Conservation (phyloP, 2,888 invertebrate species). For the Lepidocyrtinus sp. region DNA sequence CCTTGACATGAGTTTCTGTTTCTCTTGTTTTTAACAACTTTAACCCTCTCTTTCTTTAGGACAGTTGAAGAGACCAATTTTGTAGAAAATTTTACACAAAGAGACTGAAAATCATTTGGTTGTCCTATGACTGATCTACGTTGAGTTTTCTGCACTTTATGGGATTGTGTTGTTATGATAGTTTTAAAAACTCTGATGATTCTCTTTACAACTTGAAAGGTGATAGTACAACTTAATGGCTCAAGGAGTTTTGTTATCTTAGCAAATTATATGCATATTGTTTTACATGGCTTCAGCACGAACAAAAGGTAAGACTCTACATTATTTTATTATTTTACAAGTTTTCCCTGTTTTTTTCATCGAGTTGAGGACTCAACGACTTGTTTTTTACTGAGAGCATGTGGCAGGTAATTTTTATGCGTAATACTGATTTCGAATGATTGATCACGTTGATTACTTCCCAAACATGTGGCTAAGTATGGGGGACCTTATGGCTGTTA, state of each 20-base stretch:
- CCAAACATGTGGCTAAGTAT: no score
- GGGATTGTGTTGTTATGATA: no score
- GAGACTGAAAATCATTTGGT: slow-evolving; percentile 39
- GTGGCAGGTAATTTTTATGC: slow-evolving; percentile 39
- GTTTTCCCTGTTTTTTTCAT: slow-evolving; percentile 24
- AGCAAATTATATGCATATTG: background rate
- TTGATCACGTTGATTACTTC: no score
- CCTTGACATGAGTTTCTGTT: slow-evolving; percentile 58
- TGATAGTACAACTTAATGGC: background rate
- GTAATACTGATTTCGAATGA: slow-evolving; percentile 49
- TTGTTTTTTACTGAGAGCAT: slow-evolving; percentile 21
- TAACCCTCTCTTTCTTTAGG: slow-evolving; percentile 59
- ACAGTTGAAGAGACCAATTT: slow-evolving; percentile 36
- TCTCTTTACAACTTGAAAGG: no score
- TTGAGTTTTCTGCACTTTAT: background rate
- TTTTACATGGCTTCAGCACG: background rate
- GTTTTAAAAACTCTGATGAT: no score
- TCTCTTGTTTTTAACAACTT: slow-evolving; percentile 52
- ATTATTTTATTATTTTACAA: slow-evolving; percentile 10
- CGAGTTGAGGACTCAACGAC: slow-evolving; percentile 31
- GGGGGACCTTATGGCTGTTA: no score
- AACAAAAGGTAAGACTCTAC: slow-evolving; percentile 18
- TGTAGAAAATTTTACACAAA: no score
- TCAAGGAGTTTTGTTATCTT: background rate
- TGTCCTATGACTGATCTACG: background rate